These are phyloP conservation scores for Drosophila subpulchrella DNA, from an alignment of 1,140 invertebrate species.

Conservation along the genomic window DNA sequence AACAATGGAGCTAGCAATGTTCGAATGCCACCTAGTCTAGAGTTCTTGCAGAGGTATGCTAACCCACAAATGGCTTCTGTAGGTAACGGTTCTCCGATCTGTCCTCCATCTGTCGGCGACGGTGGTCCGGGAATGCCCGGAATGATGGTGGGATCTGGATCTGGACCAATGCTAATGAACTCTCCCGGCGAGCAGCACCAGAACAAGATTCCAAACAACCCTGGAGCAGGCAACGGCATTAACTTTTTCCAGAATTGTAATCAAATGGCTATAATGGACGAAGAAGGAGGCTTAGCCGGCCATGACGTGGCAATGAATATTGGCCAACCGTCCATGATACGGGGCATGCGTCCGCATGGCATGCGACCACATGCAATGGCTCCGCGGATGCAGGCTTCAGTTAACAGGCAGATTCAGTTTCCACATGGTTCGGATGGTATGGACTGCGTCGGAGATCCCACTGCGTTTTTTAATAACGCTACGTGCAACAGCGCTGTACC, in stretches of 20 bases:
- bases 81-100: constrained; percentile 85
- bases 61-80: constrained; percentile 89
- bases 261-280: constrained; percentile 78
- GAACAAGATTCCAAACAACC: constrained; percentile 56
- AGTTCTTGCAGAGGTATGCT: constrained; percentile 95
- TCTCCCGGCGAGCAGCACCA: constrained; percentile 50
- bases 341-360: constrained; percentile 67
- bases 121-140: constrained; percentile 33
- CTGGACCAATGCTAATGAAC: constrained; percentile 57
- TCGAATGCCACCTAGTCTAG: constrained; percentile 94
- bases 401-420: constrained; percentile 56
- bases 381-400: constrained; percentile 54
- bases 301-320: constrained; percentile 85
- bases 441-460: constrained; percentile 61
- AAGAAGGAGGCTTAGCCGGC: constrained; percentile 80
- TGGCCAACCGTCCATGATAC: constrained; percentile 76
- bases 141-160: constrained; percentile 75
- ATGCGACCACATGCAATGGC: constrained; percentile 59
- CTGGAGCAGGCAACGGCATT: constrained; percentile 41
- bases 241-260: constrained; percentile 85
- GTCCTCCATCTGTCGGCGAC: constrained; percentile 18
- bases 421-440: constrained; percentile 49
- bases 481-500: constrained; percentile 16
- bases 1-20: constrained; percentile 60
- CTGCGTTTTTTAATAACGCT: constrained; percentile 47